Base-by-base conservation (phyloP, 2,113 vertebrate species). In the Pyxicephalus adspersus region DNA sequence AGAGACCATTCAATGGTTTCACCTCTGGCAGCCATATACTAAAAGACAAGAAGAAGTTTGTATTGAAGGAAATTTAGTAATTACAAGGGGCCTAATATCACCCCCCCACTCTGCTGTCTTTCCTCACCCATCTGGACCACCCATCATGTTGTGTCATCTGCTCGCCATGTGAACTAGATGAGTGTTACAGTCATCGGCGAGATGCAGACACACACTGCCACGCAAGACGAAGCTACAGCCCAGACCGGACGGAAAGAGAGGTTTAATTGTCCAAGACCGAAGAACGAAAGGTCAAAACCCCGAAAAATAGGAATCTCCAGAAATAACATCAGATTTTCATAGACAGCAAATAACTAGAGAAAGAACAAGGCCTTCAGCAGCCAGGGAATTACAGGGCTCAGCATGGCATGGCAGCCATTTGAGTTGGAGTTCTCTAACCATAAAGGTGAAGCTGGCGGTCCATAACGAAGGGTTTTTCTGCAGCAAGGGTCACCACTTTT, bases 51-150 rank as follows among this genome's bases (percentile, higher is more conserved):
- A 19, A n/a, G 58, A 55, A 61, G 45, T 23, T 22, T 72, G 58
- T 26, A 19, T 51, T 6, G 57, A 17, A 71, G 70, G 79, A 81
- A 73, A 50, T 26, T 6, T 81, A 64, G 60, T 74, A 74, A 65
- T 81, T 74, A 54, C 68, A 31, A 72, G 78, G 29, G 78, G 57
- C 78, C 78, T 67, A 63, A 72, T 73, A 71, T 81, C 60, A 38
- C 5, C 34, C 38, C 45, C 78, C 26, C 70, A n/a, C 78, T 72
- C 65, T 66, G 16, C 66, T 95, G 93, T 93, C 94, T 94, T 86
- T 90, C 92, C 94, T 92, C 92, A 90, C 92, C 92, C 93, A 94
- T 92, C 92, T 95, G 94, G 94, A 94, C 94, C 78, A 80, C 78
- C 83, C 83, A 81, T 38, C 19, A 28, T 81, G 79, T 60, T 26